Base-by-base conservation (phyloP, 2,888 invertebrate species). In the Spodoptera exigua region DNA sequence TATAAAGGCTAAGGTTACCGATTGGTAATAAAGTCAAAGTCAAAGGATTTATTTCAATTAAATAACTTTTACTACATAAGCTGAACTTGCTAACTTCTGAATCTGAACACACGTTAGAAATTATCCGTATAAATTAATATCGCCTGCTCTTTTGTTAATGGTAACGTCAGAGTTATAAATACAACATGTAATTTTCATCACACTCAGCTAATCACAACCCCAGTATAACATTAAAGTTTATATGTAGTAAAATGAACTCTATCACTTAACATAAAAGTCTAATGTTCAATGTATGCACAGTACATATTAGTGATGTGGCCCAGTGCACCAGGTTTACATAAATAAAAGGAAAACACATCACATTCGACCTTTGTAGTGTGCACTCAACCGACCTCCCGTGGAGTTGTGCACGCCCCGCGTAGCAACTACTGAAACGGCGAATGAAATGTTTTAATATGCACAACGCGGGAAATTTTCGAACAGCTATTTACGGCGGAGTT, bases 291-390 rank as follows among this genome's bases (percentile, higher is more conserved):
- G 35, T 14, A 44, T 14, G 27, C 37, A 17, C 12, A 17, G 17
- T 45, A 40, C 44, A 34, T 71, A 48, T 65, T 59, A 64, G 48
- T 58, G 65, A 60, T 57, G 72, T 64, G 60, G 70, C 72, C 62
- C 72, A 76, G 80, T 83, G 85, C 86, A 87, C 85, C 76, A 86
- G 84, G 84, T 74, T 71, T 74, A 71, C 82, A 87, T 87, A 88
- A 88, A 89, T 88, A 89, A 88, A 89, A 87, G 82, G 80, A 84
- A 87, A 87, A 86, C 82, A 83, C 84, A 89, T 87, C 85, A 81
- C 81, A 81, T 80, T 73, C 85, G 85, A 87, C 89, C 87, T 89
- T 88, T 89, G 88, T 85, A 81, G 81, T 83, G 85, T 82, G 86
- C 88, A 87, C 88, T 89, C 87, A 87, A 85, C 83, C 87, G 80